These are phyloP conservation scores for Peromyscus maniculatus DNA, from an alignment of 2,113 vertebrate species.

Conservation along the genomic window DNA sequence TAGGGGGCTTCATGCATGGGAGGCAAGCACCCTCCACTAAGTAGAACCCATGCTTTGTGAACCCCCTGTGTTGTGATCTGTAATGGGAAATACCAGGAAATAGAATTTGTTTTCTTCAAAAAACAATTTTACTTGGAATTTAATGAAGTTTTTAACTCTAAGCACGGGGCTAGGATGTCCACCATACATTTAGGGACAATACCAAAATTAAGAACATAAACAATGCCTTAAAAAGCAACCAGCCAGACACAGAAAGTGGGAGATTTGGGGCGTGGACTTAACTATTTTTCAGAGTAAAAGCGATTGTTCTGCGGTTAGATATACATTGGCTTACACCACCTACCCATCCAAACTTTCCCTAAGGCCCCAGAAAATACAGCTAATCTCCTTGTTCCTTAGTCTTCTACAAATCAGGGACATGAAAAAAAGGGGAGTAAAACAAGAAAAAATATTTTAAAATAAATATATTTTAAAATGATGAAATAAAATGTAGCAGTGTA, in stretches of 20 bases:
- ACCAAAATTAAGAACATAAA: constrained; percentile 11
- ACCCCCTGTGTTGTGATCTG: background rate
- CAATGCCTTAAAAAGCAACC: background rate
- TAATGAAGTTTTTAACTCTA: constrained; percentile 31
- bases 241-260: background rate
- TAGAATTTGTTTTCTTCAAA: background rate
- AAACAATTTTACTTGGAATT: background rate
- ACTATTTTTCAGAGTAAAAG: constrained; percentile 35
- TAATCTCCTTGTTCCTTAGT: background rate
- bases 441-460: constrained; percentile 17
- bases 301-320: background rate
- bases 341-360: background rate
- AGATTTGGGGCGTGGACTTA: background rate
- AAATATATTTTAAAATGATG: background rate
- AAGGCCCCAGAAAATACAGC: constrained; percentile 18
- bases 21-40: background rate
- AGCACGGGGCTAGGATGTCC: background rate
- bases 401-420: background rate
- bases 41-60: background rate
- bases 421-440: background rate
- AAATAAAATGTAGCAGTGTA: background rate
- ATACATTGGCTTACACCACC: background rate
- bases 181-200: background rate
- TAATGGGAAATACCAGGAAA: background rate
- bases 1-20: background rate